Conservation (phyloP, 2,113 vertebrate genomes). For the Ciconia maguari region DNA sequence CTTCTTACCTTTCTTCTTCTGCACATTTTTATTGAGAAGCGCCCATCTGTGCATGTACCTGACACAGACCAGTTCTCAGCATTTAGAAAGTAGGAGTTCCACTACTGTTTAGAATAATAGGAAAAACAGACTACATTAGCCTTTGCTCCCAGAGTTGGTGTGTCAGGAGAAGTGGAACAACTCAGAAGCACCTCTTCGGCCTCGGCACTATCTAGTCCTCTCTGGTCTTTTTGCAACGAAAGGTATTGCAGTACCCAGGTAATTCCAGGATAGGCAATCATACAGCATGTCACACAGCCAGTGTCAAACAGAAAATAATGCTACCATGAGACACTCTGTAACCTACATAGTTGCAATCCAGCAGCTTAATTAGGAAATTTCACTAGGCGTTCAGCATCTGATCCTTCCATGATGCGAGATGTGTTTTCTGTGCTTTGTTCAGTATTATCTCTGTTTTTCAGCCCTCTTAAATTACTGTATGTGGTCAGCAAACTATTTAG, state of each 20-base stretch:
- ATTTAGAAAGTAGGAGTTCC: background rate
- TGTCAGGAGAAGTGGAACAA: background rate
- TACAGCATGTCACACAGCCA: background rate
- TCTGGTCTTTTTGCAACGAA: background rate
- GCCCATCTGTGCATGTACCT: background rate
- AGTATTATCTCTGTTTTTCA: constrained; percentile 16
- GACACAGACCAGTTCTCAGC: background rate
- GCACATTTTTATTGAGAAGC: background rate
- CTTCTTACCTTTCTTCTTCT: background rate
- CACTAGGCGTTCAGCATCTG: background rate
- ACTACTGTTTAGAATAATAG: background rate
- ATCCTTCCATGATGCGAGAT: background rate
- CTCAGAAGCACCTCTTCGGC: background rate
- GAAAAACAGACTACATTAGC: background rate
- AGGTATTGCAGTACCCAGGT: background rate
- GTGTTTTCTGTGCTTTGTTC: background rate
- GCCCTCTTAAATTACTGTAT: constrained; percentile 12
- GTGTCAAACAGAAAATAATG: background rate
- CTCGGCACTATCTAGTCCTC: background rate
- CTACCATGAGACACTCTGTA: background rate
- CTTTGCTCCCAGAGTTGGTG: background rate
- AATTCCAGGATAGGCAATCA: background rate
- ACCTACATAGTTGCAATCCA: background rate
- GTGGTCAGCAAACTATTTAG: constrained; percentile 44
- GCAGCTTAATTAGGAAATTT: background rate